Base-by-base conservation (phyloP, 2,113 vertebrate species). In the Tautogolabrus adspersus region DNA sequence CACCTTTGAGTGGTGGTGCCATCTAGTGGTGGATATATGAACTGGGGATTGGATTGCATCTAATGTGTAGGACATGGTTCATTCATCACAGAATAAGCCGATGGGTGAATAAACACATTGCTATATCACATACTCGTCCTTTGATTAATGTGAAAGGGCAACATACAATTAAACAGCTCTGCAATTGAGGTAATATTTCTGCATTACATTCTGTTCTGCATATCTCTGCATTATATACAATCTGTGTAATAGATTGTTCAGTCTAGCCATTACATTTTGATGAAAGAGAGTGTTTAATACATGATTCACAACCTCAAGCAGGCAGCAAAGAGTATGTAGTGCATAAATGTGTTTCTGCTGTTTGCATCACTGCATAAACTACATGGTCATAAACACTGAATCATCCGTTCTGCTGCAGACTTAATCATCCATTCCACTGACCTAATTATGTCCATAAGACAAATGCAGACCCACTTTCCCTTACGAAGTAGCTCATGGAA, bases 1-100 rank as follows among this genome's bases (percentile, higher is more conserved):
- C 85, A 82, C 55, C 44, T 87, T 67, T 83, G 68, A 70, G 22
- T 77, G 21, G 87, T 84, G 84, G 81, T 93, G 89, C 91, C 91
- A 93, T 92, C 93, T 93, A 82, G 82, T 91, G 93, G 87, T 62
- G 3, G 0, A 12, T 16, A 26, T 1, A 4, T 34, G 3, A 68
- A 72, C 70, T 68, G 10, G 54, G 8, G 16, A 1, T 38, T 3
- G 54, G 21, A 13, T 6, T 44, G 5, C 49, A 19, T 38, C 4
- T 55, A 9, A 66, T 63, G 55, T 49, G 0, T 5, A 61, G 52
- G 72, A 66, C 65, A 62, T 13, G 62, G 46, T 70, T 70, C 66
- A 61, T 72, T 85, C 76, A 66, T 80, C 61, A 61, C 49, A n/a
- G 26, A 66, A 73, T 51, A 56, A 76, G 21, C 42, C 5, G 3